Evolutionary conservation across 2,113 vertebrate genomes (phyloP).

Genomic region (Manacus vitellinus): DNA sequence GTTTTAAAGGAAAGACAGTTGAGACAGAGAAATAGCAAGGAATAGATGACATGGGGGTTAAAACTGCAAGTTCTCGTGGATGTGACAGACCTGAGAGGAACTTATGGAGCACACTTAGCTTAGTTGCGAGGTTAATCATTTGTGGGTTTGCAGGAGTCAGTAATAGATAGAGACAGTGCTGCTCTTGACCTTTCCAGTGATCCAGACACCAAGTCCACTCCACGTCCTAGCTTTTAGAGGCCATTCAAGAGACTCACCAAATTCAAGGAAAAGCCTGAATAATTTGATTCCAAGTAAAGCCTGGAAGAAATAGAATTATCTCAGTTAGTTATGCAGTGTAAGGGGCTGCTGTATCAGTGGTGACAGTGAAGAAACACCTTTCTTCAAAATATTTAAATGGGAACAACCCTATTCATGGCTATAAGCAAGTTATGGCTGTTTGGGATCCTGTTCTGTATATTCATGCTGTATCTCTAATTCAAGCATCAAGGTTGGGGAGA

Average conservation of each 20-base stretch:
- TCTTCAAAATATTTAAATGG: not conserved
- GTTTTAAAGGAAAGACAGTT: conserved; percentile 7
- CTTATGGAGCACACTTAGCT: not conserved
- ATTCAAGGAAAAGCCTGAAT: not conserved
- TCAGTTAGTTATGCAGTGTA: not conserved
- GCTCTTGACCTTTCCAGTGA: not conserved
- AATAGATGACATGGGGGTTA: not conserved
- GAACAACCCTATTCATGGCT: not conserved
- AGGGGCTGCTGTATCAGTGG: not conserved
- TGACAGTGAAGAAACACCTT: not conserved
- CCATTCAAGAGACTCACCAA: not conserved
- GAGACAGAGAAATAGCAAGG: not conserved
- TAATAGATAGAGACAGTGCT: not conserved
- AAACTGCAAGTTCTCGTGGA: not conserved
- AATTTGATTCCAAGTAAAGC: not conserved
- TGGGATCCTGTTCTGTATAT: not conserved
- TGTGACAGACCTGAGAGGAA: not conserved
- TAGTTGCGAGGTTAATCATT: not conserved
- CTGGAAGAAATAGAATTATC: not conserved
- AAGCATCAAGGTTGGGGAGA: not conserved
- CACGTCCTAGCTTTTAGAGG: not conserved
- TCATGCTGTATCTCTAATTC: not conserved
- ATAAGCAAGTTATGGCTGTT: not conserved
- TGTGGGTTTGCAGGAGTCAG: not conserved
- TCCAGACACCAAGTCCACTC: not conserved